A percentile compares a stretch with the other conserved stretches of the same genome.
These are phyloP conservation scores for Theocolax elegans DNA, from an alignment of 1,140 invertebrate species.

Conservation along the genomic window DNA sequence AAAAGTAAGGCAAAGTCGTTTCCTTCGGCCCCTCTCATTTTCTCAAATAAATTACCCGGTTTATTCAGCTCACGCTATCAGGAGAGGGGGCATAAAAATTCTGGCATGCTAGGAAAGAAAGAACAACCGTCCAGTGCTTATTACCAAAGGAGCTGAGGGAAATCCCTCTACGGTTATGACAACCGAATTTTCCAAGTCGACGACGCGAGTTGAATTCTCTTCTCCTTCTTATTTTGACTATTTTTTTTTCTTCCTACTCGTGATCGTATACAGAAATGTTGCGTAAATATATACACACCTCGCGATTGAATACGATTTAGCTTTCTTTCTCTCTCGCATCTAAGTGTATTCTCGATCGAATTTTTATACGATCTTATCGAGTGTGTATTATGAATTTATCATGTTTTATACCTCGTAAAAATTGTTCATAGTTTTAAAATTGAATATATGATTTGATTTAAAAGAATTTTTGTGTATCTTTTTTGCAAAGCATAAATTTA, in stretches of 20 bases:
- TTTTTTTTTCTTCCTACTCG: neutral
- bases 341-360: too few relatives aligned
- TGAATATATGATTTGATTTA: too few relatives aligned
- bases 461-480: too few relatives aligned
- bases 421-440: too few relatives aligned
- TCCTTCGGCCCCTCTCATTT: conserved; percentile 8
- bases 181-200: conserved; percentile 20
- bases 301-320: too few relatives aligned
- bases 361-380: too few relatives aligned
- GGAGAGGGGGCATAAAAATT: conserved; percentile 26
- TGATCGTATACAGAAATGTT: too few relatives aligned
- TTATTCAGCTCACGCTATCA: conserved; percentile 41
- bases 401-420: too few relatives aligned
- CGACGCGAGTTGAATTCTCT: conserved; percentile 7
- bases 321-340: too few relatives aligned
- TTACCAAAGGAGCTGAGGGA: conserved; percentile 3
- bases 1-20: neutral
- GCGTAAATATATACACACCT: too few relatives aligned
- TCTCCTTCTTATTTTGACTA: neutral
- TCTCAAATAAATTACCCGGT: conserved; percentile 32
- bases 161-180: conserved; percentile 28
- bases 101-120: neutral
- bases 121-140: conserved; percentile 18
- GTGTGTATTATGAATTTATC: too few relatives aligned
- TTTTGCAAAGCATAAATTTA: too few relatives aligned